phyloP scores from a whole-genome alignment of 2,888 invertebrate species.

The Morinoia aosen region DNA sequence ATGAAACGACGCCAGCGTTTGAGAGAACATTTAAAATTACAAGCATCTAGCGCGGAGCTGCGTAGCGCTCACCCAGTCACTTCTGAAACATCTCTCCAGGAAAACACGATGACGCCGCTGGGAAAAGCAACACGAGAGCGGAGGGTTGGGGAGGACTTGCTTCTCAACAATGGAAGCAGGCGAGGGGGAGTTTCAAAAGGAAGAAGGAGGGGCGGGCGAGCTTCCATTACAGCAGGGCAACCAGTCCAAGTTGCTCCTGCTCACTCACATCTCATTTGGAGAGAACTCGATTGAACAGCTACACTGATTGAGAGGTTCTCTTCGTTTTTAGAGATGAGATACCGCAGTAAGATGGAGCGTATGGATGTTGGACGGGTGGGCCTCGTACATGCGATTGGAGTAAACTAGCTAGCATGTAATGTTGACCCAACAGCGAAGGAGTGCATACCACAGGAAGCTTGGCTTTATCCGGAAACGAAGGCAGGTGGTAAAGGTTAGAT shows the following conservation, averaged over 20 bases:
- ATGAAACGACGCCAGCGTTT: neutral
- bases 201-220: constrained; percentile 35
- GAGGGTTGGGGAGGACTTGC: constrained; percentile 27
- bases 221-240: neutral
- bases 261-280: neutral
- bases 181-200: constrained; percentile 41
- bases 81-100: constrained; percentile 39
- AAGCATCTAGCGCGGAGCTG: constrained; percentile 21
- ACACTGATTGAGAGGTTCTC: neutral
- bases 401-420: neutral
- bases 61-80: constrained; percentile 34
- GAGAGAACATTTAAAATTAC: neutral
- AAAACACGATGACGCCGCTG: constrained; percentile 52
- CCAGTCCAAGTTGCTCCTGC: neutral
- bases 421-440: neutral
- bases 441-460: neutral
- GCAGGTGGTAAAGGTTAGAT: neutral
- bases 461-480: neutral
- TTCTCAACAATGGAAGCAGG: constrained; percentile 30
- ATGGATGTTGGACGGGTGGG: neutral
- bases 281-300: neutral
- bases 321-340: neutral
- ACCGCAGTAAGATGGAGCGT: neutral
- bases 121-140: constrained; percentile 49
- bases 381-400: neutral